phyloP scores from a whole-genome alignment of 2,888 invertebrate genomes.

The Drosophila peninsularis region DNA sequence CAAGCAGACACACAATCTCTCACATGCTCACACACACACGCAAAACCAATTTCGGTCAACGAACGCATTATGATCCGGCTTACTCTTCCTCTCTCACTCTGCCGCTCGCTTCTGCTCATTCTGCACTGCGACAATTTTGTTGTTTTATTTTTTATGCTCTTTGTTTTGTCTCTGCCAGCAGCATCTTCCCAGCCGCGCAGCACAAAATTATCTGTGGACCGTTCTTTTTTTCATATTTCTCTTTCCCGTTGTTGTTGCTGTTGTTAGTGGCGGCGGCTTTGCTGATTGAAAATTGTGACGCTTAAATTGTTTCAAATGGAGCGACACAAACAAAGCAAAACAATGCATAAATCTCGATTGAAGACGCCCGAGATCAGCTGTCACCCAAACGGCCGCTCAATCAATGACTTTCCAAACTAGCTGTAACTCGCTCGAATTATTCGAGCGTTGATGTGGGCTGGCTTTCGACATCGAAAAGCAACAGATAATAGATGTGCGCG shows the following conservation, averaged over 20 bases:
- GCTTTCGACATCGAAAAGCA: slow-evolving; percentile 2
- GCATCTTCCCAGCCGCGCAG: slow-evolving; percentile 13
- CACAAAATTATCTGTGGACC: slow-evolving; percentile 44
- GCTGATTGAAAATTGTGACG: slow-evolving; percentile 72
- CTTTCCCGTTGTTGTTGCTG: slow-evolving; percentile 17
- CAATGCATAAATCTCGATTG: slow-evolving; percentile 56
- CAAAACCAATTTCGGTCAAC: slow-evolving; percentile 59
- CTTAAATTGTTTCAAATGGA: slow-evolving; percentile 66
- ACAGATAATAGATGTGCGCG: background rate
- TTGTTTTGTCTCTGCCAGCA: slow-evolving; percentile 3
- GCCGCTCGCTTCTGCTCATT: slow-evolving; percentile 9
- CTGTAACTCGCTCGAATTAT: slow-evolving; percentile 17
- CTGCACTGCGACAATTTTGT: slow-evolving; percentile 23
- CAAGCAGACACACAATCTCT: slow-evolving; percentile 24
- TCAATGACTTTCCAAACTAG: slow-evolving; percentile 22
- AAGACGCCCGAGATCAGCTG: slow-evolving; percentile 37
- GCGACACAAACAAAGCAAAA: slow-evolving; percentile 28
- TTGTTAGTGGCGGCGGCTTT: slow-evolving; percentile 16
- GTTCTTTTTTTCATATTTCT: slow-evolving; percentile 32
- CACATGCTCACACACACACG: background rate
- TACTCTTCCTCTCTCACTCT: background rate
- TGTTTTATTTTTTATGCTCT: slow-evolving; percentile 16
- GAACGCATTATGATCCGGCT: slow-evolving; percentile 63
- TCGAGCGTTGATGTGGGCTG: background rate
- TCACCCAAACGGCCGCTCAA: background rate